Percentiles rank a stretch among this genome's conserved stretches.
These are phyloP conservation scores for Psilopsiagon aurifrons DNA, from an alignment of 2,113 vertebrate genomes.

Conservation along the genomic window DNA sequence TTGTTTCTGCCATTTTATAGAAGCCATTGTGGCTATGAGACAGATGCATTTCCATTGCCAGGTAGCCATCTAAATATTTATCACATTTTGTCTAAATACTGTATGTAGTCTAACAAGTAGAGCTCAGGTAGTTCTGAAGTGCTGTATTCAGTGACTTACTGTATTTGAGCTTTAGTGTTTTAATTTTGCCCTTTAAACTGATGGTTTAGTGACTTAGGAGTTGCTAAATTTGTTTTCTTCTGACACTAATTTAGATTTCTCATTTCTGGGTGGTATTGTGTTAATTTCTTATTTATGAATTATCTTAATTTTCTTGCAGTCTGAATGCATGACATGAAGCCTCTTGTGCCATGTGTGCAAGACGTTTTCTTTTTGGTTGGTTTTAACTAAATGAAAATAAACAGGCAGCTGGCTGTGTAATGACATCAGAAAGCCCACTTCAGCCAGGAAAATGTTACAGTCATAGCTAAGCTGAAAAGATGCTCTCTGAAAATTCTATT, in stretches of 20 bases:
- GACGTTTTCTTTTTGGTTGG: conserved; percentile 6
- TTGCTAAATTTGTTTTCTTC: background rate
- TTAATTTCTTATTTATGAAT: background rate
- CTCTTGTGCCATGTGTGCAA: background rate
- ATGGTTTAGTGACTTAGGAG: background rate
- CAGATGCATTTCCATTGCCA: background rate
- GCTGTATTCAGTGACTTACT: background rate
- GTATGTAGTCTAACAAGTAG: background rate
- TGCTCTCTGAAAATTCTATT: conserved; percentile 25
- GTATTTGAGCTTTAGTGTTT: background rate
- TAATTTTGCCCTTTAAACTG: background rate
- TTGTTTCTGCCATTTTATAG: background rate
- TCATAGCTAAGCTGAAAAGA: conserved; percentile 11
- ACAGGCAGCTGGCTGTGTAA: conserved; percentile 6
- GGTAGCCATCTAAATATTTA: background rate
- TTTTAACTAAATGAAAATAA: conserved; percentile 32
- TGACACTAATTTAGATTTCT: background rate
- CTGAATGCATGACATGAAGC: background rate
- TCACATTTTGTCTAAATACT: background rate
- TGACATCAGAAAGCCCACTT: conserved; percentile 22
- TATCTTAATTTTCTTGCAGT: background rate
- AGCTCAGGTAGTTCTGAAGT: background rate
- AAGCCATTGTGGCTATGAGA: background rate
- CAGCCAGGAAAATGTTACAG: conserved; percentile 60
- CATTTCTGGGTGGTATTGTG: background rate